phyloP scores from a whole-genome alignment of 2,113 vertebrate species.

The Stigmatopora argus region DNA sequence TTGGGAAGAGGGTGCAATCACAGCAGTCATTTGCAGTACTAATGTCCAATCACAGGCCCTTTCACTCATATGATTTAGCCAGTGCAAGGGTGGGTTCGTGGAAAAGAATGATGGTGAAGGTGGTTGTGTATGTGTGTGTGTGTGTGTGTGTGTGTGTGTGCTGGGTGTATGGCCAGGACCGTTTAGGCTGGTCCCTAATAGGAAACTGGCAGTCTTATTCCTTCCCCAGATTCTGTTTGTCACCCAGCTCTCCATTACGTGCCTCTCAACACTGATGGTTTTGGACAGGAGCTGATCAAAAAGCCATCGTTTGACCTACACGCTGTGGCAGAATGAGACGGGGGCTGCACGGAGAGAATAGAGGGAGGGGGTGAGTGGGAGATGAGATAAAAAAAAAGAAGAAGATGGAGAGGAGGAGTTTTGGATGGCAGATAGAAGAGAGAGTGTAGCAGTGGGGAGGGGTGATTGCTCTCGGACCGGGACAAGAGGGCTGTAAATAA shows the following conservation, averaged over 20 bases:
- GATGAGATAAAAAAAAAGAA: slow-evolving; percentile 31
- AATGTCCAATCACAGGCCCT: slow-evolving; percentile 99
- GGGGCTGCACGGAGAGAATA: slow-evolving; percentile 34
- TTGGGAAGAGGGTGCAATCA: slow-evolving; percentile 88
- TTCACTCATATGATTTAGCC: slow-evolving; percentile 99
- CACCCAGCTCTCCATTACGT: slow-evolving; percentile 79
- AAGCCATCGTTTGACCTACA: slow-evolving; percentile 99
- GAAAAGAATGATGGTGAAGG: slow-evolving; percentile 61
- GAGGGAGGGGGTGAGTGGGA: slow-evolving; percentile 28
- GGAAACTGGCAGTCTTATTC: slow-evolving; percentile 99
- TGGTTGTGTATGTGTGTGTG: slow-evolving; percentile 19
- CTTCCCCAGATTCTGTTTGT: slow-evolving; percentile 94
- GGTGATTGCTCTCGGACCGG: slow-evolving; percentile 62
- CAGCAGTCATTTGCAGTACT: slow-evolving; percentile 97
- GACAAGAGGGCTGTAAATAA: slow-evolving; percentile 97
- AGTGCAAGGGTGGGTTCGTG: slow-evolving; percentile 84
- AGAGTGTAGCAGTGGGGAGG: slow-evolving; percentile 26
- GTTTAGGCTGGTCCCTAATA: slow-evolving; percentile 83
- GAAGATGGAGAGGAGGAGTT: slow-evolving; percentile 41
- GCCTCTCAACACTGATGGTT: slow-evolving; percentile 99
- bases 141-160: not conserved
- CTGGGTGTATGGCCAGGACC: slow-evolving; percentile 49
- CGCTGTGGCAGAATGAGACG: slow-evolving; percentile 75
- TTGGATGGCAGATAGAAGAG: slow-evolving; percentile 43
- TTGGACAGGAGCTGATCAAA: slow-evolving; percentile 99